Conservation (phyloP, 2,888 invertebrate species). For the Ormia ochracea region DNA sequence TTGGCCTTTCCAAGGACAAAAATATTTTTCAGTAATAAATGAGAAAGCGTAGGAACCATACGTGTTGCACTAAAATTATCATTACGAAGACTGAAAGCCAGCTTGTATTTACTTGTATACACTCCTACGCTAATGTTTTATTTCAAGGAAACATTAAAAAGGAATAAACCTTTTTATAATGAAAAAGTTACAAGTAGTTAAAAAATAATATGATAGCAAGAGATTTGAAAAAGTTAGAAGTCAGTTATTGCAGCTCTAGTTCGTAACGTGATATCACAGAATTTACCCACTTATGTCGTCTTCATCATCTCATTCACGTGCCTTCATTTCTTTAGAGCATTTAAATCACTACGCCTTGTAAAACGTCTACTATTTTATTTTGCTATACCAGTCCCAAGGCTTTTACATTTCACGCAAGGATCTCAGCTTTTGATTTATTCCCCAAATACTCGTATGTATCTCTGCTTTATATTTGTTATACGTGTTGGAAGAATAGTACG, state of each 20-base stretch:
- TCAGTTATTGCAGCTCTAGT: constrained; percentile 10
- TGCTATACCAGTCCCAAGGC: constrained; percentile 39
- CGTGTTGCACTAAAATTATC: no score
- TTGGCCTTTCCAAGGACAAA: constrained; percentile 21
- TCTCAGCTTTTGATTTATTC: neutral
- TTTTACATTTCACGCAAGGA: constrained; percentile 43
- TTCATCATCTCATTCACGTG: constrained; percentile 41
- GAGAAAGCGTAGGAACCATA: no score
- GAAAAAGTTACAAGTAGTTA: no score
- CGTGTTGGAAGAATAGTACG: constrained; percentile 31
- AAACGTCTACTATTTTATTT: constrained; percentile 52
- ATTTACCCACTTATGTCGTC: constrained; percentile 42
- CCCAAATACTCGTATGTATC: no score
- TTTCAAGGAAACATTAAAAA: no score
- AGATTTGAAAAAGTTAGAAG: no score
- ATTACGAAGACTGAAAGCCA: no score
- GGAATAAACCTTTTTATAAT: no score
- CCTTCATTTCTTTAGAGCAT: constrained; percentile 37
- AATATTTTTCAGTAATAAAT: neutral
- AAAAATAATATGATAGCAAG: no score
- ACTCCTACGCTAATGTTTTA: no score
- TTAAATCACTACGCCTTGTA: constrained; percentile 60
- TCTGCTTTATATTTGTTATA: constrained; percentile 31
- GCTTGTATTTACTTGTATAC: no score
- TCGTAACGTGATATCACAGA: constrained; percentile 53